Percentiles rank a stretch among this genome's conserved stretches.
Evolutionary conservation across 2,797 vertebrate species (phyloP).

Genomic region (Oreonectes daqikongensis): DNA sequence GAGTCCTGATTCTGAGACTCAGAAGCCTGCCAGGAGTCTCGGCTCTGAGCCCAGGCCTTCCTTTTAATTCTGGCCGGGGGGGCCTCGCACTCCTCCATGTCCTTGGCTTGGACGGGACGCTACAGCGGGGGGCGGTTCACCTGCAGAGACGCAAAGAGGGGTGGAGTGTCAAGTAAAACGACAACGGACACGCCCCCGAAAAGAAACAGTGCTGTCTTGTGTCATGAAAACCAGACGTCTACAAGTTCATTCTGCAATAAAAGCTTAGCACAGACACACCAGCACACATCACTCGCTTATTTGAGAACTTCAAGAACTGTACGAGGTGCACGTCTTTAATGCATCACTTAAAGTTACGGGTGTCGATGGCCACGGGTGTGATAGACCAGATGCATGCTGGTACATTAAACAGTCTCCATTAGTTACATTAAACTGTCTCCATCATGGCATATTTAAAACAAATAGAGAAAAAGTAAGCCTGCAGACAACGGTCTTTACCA

Average conservation of each 20-base stretch:
- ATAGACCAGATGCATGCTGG: background rate
- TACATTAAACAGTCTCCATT: background rate
- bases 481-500: background rate
- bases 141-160: constrained; percentile 39
- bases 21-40: constrained; percentile 84
- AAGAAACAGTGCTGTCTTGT: background rate
- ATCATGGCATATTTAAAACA: background rate
- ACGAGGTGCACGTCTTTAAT: constrained; percentile 4
- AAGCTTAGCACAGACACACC: background rate
- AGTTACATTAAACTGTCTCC: background rate
- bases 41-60: constrained; percentile 85
- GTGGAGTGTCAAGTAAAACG: background rate
- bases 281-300: background rate
- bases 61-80: constrained; percentile 70
- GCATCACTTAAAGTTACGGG: background rate
- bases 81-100: constrained; percentile 72
- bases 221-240: constrained; percentile 7
- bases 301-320: constrained; percentile 9
- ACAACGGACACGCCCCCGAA: background rate
- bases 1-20: constrained; percentile 77
- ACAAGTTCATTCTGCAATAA: background rate
- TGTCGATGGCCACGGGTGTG: background rate
- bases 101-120: constrained; percentile 26
- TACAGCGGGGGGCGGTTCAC: constrained; percentile 48
- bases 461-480: background rate